Evolutionary conservation across 2,797 vertebrate species (phyloP).

Genomic region (Nyctalus aviator): DNA sequence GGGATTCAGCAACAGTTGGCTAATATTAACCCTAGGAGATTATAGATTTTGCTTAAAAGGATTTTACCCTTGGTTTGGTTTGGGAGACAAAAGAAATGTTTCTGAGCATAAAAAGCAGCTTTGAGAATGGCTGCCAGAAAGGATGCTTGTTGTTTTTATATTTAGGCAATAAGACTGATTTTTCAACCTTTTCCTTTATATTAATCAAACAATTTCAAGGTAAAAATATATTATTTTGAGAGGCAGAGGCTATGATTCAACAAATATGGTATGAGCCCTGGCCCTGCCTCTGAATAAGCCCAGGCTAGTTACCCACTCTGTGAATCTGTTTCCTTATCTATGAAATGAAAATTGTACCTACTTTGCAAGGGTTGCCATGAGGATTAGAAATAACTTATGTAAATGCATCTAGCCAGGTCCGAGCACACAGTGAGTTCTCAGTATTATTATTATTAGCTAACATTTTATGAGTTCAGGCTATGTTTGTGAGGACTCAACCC

Average conservation of each 20-base stretch:
- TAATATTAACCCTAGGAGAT: background rate
- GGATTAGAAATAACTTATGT: background rate
- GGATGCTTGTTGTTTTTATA: slow-evolving; percentile 35
- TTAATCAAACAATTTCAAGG: slow-evolving; percentile 31
- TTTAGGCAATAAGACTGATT: background rate
- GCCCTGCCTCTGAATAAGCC: background rate
- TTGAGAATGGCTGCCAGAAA: background rate
- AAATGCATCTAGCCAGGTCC: background rate
- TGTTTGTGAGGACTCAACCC: background rate
- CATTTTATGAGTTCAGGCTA: background rate
- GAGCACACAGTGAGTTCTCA: background rate
- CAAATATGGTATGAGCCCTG: background rate
- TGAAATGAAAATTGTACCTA: background rate
- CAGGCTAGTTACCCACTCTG: background rate
- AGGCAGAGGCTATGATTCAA: background rate
- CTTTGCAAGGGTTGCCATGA: background rate
- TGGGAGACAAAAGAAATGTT: background rate
- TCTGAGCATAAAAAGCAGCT: background rate
- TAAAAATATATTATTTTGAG: background rate
- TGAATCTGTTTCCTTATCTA: background rate
- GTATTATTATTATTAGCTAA: background rate
- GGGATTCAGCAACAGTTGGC: background rate
- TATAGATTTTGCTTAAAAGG: background rate
- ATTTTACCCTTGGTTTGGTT: slow-evolving; percentile 25
- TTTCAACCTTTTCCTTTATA: slow-evolving; percentile 30